Evolutionary conservation across 2,113 vertebrate species (phyloP), one percentile per base, ranked within the genome.

Genomic region (Sclerurus mexicanus): DNA sequence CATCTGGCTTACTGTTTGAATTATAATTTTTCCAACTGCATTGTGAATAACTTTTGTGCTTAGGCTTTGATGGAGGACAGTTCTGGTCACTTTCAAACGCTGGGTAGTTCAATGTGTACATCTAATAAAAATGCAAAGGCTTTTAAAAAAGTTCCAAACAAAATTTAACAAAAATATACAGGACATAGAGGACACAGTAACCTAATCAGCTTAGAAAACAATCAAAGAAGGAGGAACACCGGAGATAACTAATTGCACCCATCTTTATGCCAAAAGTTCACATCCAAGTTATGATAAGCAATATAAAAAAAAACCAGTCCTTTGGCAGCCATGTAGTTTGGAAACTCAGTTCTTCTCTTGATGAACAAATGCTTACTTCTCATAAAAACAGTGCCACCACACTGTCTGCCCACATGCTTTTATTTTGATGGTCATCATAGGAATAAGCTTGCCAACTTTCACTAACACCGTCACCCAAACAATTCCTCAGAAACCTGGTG

Each of bases 21-120:
- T 73, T 67, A 91, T 89, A 49, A 73, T 92, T 95, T 96, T 91
- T 86, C 93, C 80, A 91, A 95, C 85, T 71, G 90, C 90, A 98
- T 67, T 4, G 28, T 63, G 93, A 96, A 58, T 85, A 95, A 96
- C 74, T 76, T 72, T 72, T 49, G 77, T 78, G 42, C 86, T 90
- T 83, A 79, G 88, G 59, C 58, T 96, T 90, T 93, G 89, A 93
- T 94, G 55, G 13, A 87, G 91, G 84, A 91, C 50, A 87, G 60
- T 75, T 67, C 62, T 88, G 63, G 89, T 89, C 92, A 78, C 53
- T 87, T 91, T 85, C 49, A 92, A 93, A 81, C 5, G n/a, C 76
- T 42, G 55, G 16, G 62, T 69, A 58, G 69, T 81, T 11, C 6
- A 2, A 88, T 12, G 25, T 27, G 31, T 56, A 87, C 92, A 68